Evolutionary conservation across 2,888 invertebrate species (phyloP), one percentile per base, ranked within the genome.

Genomic region (Sesia bembeciformis): DNA sequence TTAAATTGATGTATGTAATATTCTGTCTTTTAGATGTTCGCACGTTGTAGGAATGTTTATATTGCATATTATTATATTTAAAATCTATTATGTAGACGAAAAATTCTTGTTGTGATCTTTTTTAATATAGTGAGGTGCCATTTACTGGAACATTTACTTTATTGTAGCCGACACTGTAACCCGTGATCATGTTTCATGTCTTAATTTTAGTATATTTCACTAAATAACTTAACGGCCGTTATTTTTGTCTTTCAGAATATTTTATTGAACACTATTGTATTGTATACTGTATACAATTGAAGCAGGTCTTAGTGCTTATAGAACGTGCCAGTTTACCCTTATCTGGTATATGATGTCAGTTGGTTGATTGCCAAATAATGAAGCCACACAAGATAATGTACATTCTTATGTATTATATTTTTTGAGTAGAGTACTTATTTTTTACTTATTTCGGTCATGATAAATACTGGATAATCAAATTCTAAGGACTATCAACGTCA

Each of bases 111-210:
- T 81, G 81, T 85, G 82, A 84, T 84, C 73, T 68, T 73, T 69
- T 62, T 70, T 73, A 72, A 70, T 74, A 72, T 81, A 81, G 81
- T 72, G 75, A 82, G 86, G 87, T 86, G 87, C 88, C 87, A 87
- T 88, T 74, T 80, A 76, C 75, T 74, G 77, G 76, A 73, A 70
- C 3, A 7, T 5, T 50, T n/a, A 8, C 3, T 46, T 46, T 46
- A 8, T 46, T 46, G n/a, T 46, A 46, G 23, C 8, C n/a, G 46
- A 6, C 46, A n/a, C 46, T 46, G 46, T n/a, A 8, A 23, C 23
- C 5, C 46, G 46, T 46, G 46, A 46, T 46, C 7, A 46, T 8
- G 46, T 46, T 46, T 46, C 46, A n/a, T 53, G 8, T 8, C 23
- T 52, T 46, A 38, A 53, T 43, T 52, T 51, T 54, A 39, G 40